Evolutionary conservation across 2,797 vertebrate genomes (phyloP), one percentile per base, ranked within the genome.

Genomic region (Megalops cyprinoides): DNA sequence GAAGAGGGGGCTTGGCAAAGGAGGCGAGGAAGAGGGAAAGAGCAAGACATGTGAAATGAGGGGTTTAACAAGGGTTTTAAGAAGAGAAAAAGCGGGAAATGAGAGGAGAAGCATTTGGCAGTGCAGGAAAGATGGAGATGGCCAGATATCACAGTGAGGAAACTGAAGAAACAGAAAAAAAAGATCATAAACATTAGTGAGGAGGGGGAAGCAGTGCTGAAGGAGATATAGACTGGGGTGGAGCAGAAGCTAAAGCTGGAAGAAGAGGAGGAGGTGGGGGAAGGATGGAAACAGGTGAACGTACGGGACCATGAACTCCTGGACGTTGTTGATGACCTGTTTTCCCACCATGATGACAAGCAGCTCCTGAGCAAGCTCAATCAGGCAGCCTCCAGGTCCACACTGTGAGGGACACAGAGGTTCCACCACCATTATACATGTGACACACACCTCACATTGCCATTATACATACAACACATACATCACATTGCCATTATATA

Each of bases 291-390:
- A 48, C 42, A 42, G 42, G 60, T 71, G 34, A 62, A 88, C 90
- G 90, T 81, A 90, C 31, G 46, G 90, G 25, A 87, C 4, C 5
- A 89, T 51, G 60, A 85, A 23, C 65, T 92, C 89, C 78, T 88
- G 88, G 49, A 82, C 0, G 0, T 86, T 89, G 77, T 83, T 92
- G 85, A 87, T 84, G 55, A 88, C 10, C 79, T 92, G 89, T 37
- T 90, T 90, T 76, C 91, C 92, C 85, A 89, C 86, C 89, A 84
- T 79, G 84, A 90, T 88, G 79, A 90, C 18, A 31, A 90, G 82
- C 14, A 92, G 80, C 82, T 93, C 89, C 85, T 92, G 91, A 0
- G 78, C 90, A 79, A 92, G 84, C 82, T 91, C 87, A 0, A 74
- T 55, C 12, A 90, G 89, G 60, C 91, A 88, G 14, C 90, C 88